A percentile compares a stretch with the other conserved stretches of the same genome.
Evolutionary conservation across 1,140 invertebrate genomes (phyloP).

Genomic region (Camponotus floridanus): DNA sequence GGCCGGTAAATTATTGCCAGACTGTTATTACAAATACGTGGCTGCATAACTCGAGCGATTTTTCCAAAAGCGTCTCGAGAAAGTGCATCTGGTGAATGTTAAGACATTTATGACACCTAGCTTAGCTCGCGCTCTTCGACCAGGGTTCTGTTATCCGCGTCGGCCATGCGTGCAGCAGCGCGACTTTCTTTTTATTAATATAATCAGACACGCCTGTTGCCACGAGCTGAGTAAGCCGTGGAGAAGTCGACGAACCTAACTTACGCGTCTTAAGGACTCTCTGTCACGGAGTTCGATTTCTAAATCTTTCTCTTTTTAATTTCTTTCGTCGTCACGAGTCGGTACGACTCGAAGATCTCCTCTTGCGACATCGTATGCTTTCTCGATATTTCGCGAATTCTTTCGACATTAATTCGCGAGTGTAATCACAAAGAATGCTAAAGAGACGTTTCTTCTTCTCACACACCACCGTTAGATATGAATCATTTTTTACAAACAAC

Average conservation of each 20-base stretch:
- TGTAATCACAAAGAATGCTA: not conserved
- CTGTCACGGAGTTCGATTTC: conserved; percentile 24
- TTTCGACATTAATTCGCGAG: not conserved
- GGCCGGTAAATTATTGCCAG: conserved; percentile 1
- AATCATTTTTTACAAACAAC: conserved; percentile 8
- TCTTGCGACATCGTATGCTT: conserved; percentile 17
- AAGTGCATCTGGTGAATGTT: conserved; percentile 32
- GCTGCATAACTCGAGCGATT: not conserved
- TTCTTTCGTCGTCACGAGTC: conserved; percentile 11
- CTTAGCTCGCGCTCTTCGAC: conserved; percentile 8
- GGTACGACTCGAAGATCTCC: not conserved
- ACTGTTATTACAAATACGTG: conserved; percentile 17
- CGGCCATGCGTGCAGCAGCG: not conserved
- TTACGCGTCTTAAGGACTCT: not conserved
- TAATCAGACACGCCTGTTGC: conserved; percentile 27
- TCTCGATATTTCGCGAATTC: conserved; percentile 8
- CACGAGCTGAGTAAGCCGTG: not conserved
- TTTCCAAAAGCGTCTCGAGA: not conserved
- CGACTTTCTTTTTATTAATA: conserved; percentile 38
- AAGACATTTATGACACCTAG: conserved; percentile 19
- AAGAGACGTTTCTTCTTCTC: not conserved
- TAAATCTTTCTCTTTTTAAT: conserved; percentile 21
- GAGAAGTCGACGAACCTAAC: conserved; percentile 7
- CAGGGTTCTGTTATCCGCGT: conserved; percentile 9
- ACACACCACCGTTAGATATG: too few relatives aligned